Base-by-base conservation (phyloP, 2,888 invertebrate genomes). In the Gandaritis pyraliata region DNA sequence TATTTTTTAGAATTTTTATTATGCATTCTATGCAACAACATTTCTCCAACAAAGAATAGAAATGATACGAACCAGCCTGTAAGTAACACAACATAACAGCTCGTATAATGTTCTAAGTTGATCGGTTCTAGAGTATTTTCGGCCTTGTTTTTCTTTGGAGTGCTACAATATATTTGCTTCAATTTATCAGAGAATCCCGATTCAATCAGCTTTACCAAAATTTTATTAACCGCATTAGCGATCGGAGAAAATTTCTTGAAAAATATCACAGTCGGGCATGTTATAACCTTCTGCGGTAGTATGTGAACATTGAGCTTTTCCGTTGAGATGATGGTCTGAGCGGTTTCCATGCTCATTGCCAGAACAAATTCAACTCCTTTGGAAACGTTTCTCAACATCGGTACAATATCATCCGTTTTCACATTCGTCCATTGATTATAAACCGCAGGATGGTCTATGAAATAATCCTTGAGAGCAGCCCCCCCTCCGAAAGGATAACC, bases 201-300 rank as follows among this genome's bases (percentile, higher is more conserved):
- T 67, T 88, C 86, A 7, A 72, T 58, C 10, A 90, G 69, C n/a
- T 74, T 72, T 29, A 70, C 65, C 45, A 90, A 70, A 36, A 86
- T 65, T n/a, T 55, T 36, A 69, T 85, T 80, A 0, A 89, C 61
- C 0, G 85, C 58, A 1, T 68, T 57, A 0, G 58, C 72, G 4
- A 90, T 71, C 2, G 87, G 85, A 6, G 88, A 89, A 66, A 76
- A 85, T 61, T 86, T 89, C 66, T 89, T 89, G 36, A 85, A 87
- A 72, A 83, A 90, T 69, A 89, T 62, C 1, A 81, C 85, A 0
- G 78, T 72, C 0, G 88, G 89, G 57, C 77, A 80, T 13, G 62
- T 72, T 0, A 82, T 58, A n/a, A 90, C 65, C 58, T 61, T 76
- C 56, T 83, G 73, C 0, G 79, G 72, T 49, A 90, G 61, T 39